Conservation (phyloP, 2,797 vertebrate species). For the Gambusia yucatana region DNA sequence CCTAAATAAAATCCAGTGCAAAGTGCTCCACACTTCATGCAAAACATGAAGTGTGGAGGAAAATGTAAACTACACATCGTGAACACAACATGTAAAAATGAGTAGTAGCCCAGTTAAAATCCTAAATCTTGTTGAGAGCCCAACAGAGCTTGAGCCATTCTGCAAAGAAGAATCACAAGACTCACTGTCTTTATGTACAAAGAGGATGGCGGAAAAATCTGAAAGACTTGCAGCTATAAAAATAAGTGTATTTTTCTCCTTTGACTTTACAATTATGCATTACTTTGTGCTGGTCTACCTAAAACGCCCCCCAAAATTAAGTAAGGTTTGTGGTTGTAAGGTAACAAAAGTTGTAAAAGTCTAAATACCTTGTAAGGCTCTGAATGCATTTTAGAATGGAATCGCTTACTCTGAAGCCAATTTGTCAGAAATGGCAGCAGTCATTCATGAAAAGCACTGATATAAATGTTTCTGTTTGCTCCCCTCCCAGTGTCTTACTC, state of each 20-base stretch:
- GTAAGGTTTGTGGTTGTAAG: neutral
- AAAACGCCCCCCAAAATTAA: neutral
- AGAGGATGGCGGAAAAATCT: neutral
- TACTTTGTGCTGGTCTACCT: neutral
- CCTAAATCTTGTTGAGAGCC: neutral
- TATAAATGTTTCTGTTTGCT: conserved; percentile 34
- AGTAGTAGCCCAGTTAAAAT: neutral
- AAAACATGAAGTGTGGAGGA: neutral
- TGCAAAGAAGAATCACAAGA: neutral
- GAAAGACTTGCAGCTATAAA: neutral
- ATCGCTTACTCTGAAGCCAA: neutral
- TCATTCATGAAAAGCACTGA: conserved; percentile 38
- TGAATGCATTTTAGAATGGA: neutral
- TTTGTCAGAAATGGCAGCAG: conserved; percentile 13
- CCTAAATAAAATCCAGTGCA: neutral
- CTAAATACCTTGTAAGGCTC: neutral
- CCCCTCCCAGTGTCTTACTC: conserved; percentile 1
- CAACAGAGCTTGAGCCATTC: neutral
- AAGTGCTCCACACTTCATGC: neutral
- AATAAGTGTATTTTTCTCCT: too few species aligned
- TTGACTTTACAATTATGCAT: neutral
- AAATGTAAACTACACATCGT: neutral
- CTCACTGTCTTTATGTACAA: neutral
- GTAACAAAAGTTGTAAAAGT: neutral
- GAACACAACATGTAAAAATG: neutral